Conservation (phyloP, 2,797 vertebrate species). For the Microhierax caerulescens region DNA sequence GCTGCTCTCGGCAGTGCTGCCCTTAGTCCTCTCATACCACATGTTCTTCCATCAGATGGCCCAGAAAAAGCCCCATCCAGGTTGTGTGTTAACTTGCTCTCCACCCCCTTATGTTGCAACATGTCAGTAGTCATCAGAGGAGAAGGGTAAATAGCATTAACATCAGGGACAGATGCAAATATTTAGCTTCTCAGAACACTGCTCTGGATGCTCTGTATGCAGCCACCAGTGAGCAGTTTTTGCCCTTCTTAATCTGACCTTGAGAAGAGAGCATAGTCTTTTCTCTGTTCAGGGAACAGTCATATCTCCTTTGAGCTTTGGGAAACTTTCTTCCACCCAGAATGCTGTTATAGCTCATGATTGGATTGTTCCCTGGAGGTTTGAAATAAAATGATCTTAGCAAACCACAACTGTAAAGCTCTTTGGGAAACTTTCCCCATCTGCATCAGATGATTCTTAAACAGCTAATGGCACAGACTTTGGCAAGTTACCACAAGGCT, state of each 20-base stretch:
- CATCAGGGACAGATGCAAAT: conserved; percentile 62
- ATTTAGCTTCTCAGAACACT: conserved; percentile 53
- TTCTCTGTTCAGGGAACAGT: conserved; percentile 13
- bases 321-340: conserved; percentile 47
- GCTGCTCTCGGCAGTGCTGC: background rate
- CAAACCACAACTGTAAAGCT: conserved; percentile 48
- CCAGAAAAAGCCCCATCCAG: background rate
- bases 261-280: background rate
- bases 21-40: background rate
- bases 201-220: background rate
- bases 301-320: conserved; percentile 36
- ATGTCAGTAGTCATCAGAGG: background rate
- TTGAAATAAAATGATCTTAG: conserved; percentile 71
- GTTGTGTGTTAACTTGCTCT: background rate
- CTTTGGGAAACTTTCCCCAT: conserved; percentile 52
- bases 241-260: conserved; percentile 40
- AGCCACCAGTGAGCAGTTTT: background rate
- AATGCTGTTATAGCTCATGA: conserved; percentile 50
- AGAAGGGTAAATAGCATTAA: conserved; percentile 37
- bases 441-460: conserved; percentile 66
- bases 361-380: conserved; percentile 61
- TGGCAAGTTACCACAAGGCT: conserved; percentile 22
- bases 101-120: conserved; percentile 34
- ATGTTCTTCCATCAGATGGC: background rate
- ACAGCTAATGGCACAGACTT: conserved; percentile 57